Evolutionary conservation across 2,113 vertebrate species (phyloP).

Genomic region (Varanus komodoensis): DNA sequence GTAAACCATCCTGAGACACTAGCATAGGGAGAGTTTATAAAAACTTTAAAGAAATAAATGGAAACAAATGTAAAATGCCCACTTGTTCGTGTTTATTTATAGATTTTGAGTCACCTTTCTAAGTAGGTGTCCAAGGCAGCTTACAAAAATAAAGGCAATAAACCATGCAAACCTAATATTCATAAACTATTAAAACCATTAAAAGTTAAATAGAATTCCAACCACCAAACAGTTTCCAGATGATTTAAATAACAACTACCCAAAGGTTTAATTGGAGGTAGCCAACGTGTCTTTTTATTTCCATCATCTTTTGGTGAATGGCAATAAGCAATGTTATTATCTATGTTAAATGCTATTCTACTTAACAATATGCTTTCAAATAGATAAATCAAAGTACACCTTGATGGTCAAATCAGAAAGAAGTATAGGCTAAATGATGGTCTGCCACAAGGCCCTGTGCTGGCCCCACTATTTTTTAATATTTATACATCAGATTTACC

Average conservation of each 20-base stretch:
- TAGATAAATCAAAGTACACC: no score
- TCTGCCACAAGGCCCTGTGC: no score
- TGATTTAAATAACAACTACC: background rate
- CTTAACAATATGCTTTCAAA: no score
- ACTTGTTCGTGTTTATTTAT: background rate
- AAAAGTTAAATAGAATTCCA: background rate
- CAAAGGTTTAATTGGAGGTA: background rate
- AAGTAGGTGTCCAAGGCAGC: background rate
- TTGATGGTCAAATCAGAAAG: no score
- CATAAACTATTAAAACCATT: background rate
- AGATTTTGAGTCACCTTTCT: background rate
- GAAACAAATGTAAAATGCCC: background rate
- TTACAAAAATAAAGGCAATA: background rate
- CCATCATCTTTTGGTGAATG: background rate
- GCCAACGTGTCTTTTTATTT: background rate
- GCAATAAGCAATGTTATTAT: slow-evolving; percentile 1
- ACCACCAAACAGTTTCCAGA: background rate
- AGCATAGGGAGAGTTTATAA: no score
- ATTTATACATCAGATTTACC: no score
- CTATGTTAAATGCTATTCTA: background rate
- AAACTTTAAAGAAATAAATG: no score
- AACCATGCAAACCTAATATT: background rate
- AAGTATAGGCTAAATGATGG: no score
- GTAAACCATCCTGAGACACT: no score
- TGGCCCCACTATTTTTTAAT: no score